Percentiles rank a stretch among this genome's conserved stretches.
phyloP scores from a whole-genome alignment of 2,113 vertebrate species.

The Naja naja region DNA sequence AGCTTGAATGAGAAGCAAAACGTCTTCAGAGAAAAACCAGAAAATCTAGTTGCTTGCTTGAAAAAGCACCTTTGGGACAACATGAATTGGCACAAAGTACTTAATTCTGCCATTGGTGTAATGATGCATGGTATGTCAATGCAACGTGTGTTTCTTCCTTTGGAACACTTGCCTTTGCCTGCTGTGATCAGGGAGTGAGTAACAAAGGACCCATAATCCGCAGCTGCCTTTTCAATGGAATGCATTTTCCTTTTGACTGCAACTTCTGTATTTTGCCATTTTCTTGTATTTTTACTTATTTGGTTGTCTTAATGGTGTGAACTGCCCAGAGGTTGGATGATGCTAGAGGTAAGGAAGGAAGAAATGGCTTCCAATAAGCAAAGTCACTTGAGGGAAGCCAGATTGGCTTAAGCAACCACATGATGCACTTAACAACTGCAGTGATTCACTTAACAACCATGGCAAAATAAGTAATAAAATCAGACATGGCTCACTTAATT shows the following conservation, averaged over 20 bases:
- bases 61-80: too few species aligned
- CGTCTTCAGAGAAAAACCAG: too few species aligned
- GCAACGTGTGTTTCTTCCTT: not conserved
- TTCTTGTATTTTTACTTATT: not conserved
- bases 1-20: too few species aligned
- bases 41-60: too few species aligned
- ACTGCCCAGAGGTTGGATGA: not conserved
- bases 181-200: not conserved
- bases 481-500: not conserved
- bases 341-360: too few species aligned
- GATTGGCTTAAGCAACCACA: not conserved
- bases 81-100: not conserved
- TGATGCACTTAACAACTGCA: too few species aligned
- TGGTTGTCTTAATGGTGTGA: not conserved
- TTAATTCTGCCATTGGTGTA: not conserved
- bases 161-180: not conserved
- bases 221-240: not conserved
- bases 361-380: not conserved
- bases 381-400: not conserved
- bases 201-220: not conserved
- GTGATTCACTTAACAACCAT: not conserved
- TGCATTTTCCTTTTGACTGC: not conserved
- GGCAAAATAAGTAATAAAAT: not conserved
- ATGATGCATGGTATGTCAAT: not conserved
- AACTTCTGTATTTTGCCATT: not conserved